These are phyloP conservation scores for Rostratula benghalensis DNA, from an alignment of 2,113 vertebrate genomes.

Conservation along the genomic window DNA sequence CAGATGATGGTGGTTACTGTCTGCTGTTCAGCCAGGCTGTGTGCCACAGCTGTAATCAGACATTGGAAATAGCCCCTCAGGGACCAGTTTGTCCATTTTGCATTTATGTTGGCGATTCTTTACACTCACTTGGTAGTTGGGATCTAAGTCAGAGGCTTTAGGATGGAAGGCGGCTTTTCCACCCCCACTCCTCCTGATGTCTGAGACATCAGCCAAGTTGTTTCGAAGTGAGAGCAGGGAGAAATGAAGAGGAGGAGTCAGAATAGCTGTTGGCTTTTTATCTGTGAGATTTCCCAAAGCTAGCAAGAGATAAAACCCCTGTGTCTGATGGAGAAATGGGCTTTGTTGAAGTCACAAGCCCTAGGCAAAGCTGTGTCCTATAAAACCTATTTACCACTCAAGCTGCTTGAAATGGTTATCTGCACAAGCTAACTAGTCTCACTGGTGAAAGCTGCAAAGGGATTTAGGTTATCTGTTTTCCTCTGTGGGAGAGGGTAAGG, in stretches of 20 bases:
- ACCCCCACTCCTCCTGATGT: not conserved
- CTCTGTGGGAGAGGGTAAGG: not conserved
- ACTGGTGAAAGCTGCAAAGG: not conserved
- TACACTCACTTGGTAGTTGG: not conserved
- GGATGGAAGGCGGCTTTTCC: not conserved
- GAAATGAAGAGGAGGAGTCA: not conserved
- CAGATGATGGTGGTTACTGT: not conserved
- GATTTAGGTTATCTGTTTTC: not conserved
- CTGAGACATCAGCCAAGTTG: not conserved
- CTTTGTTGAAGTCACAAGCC: conserved; percentile 1
- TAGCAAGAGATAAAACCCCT: not conserved
- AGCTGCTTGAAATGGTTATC: not conserved
- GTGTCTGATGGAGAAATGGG: not conserved
- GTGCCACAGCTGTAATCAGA: not conserved
- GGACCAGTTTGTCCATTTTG: not conserved
- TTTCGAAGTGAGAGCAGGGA: not conserved
- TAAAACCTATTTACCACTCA: not conserved
- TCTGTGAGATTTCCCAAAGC: not conserved
- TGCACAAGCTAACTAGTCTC: not conserved
- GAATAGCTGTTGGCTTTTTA: not conserved
- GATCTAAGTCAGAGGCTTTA: not conserved
- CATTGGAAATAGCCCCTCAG: not conserved
- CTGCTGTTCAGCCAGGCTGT: not conserved
- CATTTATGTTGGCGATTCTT: not conserved
- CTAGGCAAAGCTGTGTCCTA: conserved; percentile 4